Evolutionary conservation across 2,888 invertebrate genomes (phyloP), one percentile per base, ranked within the genome.

Genomic region (Eudemis profundana): DNA sequence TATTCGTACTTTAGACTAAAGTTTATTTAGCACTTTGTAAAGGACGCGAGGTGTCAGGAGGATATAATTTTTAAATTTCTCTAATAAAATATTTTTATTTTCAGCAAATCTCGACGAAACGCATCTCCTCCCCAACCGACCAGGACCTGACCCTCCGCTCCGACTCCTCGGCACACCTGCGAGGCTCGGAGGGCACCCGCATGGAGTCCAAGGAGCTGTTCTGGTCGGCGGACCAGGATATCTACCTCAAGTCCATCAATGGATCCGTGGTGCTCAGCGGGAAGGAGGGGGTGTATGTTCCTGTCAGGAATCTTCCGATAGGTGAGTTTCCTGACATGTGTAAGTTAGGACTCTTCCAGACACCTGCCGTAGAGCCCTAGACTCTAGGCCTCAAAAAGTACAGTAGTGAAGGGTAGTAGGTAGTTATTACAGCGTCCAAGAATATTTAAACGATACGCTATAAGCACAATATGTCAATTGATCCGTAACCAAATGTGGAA

Each of bases 171-270:
- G 93, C 96, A 4, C 93, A 93, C 68, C 88, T 97, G 1, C 94
- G 95, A 66, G 97, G 97, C 0, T 96, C 96, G 0, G 97, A 97
- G 84, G 97, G 97, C 0, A 94, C 96, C 0, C 93, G 86, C 49
- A 93, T 96, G 83, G 96, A 96, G 72, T 94, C 96, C 8, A 94
- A 95, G 68, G 94, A 95, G 19, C 92, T 97, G 14, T 89, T 94
- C 62, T 95, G 96, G 94, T 94, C 94, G 27, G 96, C 97, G 0
- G 96, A 97, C 79, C 95, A 96, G 75, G 96, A 97, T 74, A 94
- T 98, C 36, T 93, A 94, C 69, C 86, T 98, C 0, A 96, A 95
- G 76, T 96, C 96, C 1, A 92, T 94, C 29, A 97, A 97, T 74
- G 96, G 96, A 0, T 95, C 95, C 1, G 94, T 96, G 4, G 86